Percentiles rank a stretch among this genome's conserved stretches.
phyloP scores from a whole-genome alignment of 2,797 vertebrate genomes.

The Pangasius mekongensis region DNA sequence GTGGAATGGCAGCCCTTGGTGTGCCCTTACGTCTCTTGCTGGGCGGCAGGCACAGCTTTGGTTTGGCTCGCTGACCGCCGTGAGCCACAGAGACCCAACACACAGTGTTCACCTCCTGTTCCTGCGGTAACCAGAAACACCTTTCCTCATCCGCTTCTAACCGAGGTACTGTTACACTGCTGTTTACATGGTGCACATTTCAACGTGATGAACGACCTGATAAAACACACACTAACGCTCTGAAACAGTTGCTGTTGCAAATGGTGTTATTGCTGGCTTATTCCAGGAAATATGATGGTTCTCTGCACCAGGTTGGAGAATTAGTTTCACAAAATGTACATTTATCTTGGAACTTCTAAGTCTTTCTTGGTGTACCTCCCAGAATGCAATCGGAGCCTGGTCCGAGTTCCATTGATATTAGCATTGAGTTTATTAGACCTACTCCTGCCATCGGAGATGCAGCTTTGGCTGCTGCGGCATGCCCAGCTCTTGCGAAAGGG shows the following conservation, averaged over 20 bases:
- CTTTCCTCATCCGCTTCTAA: background rate
- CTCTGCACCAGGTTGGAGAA: background rate
- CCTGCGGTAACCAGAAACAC: conserved; percentile 40
- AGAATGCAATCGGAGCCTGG: background rate
- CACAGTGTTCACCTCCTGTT: conserved; percentile 14
- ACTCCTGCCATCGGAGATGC: background rate
- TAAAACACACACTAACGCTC: conserved; percentile 4
- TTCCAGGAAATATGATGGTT: conserved; percentile 20
- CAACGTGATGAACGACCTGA: conserved; percentile 39
- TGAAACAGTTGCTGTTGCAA: background rate
- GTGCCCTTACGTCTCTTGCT: background rate
- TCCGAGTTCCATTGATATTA: background rate
- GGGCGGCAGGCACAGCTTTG: conserved; percentile 18
- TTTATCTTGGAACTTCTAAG: conserved; percentile 42
- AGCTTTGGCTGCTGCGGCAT: conserved; percentile 1
- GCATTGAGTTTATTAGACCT: background rate
- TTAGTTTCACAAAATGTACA: conserved; percentile 39
- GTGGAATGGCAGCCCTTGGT: conserved; percentile 21
- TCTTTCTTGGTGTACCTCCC: background rate
- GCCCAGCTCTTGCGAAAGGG: background rate
- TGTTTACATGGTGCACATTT: conserved; percentile 35
- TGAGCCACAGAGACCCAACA: conserved; percentile 12
- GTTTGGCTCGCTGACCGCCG: conserved; percentile 11
- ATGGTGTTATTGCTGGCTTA: conserved; percentile 28
- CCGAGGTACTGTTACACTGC: conserved; percentile 32